Base-by-base conservation (phyloP, 2,113 vertebrate genomes). In the Neogale vison region DNA sequence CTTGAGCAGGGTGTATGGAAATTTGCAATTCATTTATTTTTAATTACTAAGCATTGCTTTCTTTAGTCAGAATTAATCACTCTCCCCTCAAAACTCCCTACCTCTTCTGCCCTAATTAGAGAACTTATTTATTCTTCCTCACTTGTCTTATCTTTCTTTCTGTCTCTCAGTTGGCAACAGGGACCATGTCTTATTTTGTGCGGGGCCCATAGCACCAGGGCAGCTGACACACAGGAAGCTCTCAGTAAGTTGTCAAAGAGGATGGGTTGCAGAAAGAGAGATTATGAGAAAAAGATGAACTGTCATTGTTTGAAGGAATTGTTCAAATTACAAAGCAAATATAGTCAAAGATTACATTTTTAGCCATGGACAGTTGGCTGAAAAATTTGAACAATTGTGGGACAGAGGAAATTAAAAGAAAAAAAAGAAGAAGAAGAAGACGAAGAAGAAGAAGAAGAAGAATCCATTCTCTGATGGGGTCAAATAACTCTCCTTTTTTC, bases 31-130 rank as follows among this genome's bases (percentile, higher is more conserved):
- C 13, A 67, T 95, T 93, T 91, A 39, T 59, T 76, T 90, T 72
- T 31, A 50, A 80, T 82, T 50, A 45, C 18, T 82, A 74, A 89
- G 20, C 50, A n/a, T 82, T 79, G 26, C 45, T 89, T 86, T 81
- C 59, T 88, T 95, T 34, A 63, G 79, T 69, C 59, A 84, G 47
- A 97, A 90, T 76, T 74, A 94, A 92, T 74, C 74, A 65, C 31
- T 87, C 24, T 87, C 17, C 20, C 29, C 31, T 80, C 36, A 93
- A 20, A 83, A 42, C 2, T 69, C 36, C 4, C 59, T 13, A 17
- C 13, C 57, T 87, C 52, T 31, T 76, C 92, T 81, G 76, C 17
- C 69, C 89, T 95, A 74, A 93, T 97, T 91, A 95, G 88, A 92
- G 34, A 85, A 45, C 13, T 59, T 52, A 72, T 45, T 92, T 95